Percentiles rank a stretch among this genome's conserved stretches.
Evolutionary conservation across 2,888 invertebrate species (phyloP).

Genomic region (Nasonovia ribisnigri): DNA sequence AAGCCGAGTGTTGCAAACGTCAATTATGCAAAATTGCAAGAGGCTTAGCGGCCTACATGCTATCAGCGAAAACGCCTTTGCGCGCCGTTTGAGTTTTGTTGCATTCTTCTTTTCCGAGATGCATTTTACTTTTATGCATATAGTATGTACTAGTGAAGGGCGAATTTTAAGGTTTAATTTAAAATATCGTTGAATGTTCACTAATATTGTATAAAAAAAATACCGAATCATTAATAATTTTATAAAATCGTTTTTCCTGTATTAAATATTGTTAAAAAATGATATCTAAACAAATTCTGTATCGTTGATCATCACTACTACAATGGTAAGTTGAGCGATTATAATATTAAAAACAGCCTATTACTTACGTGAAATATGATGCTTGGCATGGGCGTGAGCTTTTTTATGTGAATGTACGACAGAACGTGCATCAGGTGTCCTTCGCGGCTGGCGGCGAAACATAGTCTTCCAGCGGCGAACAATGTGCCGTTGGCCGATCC

Average conservation of each 20-base stretch:
- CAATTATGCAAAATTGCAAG: background rate
- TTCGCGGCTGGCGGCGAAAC: constrained; percentile 93
- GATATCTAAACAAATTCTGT: background rate
- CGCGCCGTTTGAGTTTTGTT: background rate
- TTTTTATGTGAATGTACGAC: constrained; percentile 90
- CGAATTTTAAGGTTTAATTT: background rate
- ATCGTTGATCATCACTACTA: background rate
- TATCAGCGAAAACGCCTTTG: background rate
- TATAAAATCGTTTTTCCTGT: background rate
- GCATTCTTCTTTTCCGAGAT: background rate
- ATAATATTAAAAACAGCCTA: background rate
- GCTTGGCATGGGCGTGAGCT: constrained; percentile 94
- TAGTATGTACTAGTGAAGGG: background rate
- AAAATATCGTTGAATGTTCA: background rate
- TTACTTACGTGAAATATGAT: constrained; percentile 91
- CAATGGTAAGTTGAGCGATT: background rate
- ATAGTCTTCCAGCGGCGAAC: constrained; percentile 91
- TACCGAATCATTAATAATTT: background rate
- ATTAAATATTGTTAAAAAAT: background rate
- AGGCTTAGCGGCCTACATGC: background rate
- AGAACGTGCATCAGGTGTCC: constrained; percentile 91
- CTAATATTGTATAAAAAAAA: background rate
- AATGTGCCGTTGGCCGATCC: constrained; percentile 94
- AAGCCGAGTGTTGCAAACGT: background rate
- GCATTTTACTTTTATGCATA: background rate